Evolutionary conservation across 2,113 vertebrate species (phyloP), one percentile per base, ranked within the genome.

Genomic region (Sylvicapra grimmia): DNA sequence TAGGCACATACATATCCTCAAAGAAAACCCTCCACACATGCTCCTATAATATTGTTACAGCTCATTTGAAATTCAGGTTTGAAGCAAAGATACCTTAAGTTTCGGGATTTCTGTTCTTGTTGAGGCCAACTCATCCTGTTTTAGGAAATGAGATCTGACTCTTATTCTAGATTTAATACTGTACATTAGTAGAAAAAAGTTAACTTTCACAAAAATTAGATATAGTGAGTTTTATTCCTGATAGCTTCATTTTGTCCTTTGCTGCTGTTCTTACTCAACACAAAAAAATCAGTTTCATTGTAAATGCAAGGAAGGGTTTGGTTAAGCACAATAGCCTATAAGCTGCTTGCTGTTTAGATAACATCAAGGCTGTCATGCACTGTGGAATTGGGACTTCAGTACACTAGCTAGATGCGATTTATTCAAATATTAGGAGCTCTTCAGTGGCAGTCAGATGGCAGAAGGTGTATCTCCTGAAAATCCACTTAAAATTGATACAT

Each of bases 261-360:
- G 31, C 80, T 97, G 15, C 4, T 53, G 58, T 95, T 84, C 93
- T 97, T 68, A 0, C 75, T 97, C 18, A 0, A 0, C 33, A 18
- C 63, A 97, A 29, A 75, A 93, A 90, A 89, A 83, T 93, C 93
- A 80, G 92, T 84, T 97, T 99, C 97, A 98, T 98, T 99, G 98
- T 99, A 99, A 99, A 99, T 99, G 98, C 96, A 98, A 99, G 99
- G 99, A 99, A 99, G 99, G 99, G 99, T 98, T 99, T 99, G 99
- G 99, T 98, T 99, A 98, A 98, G 98, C 98, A 98, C 98, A 99
- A 99, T 99, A 99, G 98, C 98, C 98, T 98, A 49, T 98, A 98
- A 98, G 98, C 98, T 98, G 98, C 98, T 98, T 97, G 97, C 97
- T 86, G 40, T 93, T 90, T 94, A 98, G 99, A 99, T 99, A 99